Conservation (phyloP, 2,797 vertebrate species). For the Artibeus jamaicensis region DNA sequence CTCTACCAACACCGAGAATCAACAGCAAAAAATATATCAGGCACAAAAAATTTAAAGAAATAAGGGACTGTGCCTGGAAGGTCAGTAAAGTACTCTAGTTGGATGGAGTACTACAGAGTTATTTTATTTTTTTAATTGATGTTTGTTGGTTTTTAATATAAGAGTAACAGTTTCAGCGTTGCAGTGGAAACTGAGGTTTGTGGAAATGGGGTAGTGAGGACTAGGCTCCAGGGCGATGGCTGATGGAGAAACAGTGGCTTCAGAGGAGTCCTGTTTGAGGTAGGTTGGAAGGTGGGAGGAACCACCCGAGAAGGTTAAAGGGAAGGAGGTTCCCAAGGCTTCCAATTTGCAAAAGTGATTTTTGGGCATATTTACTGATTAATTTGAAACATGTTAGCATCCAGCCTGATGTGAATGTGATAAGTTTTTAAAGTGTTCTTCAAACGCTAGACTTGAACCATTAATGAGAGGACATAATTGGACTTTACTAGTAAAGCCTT, state of each 20-base stretch:
- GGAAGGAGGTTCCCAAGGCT: background rate
- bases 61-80: background rate
- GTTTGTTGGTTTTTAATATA: background rate
- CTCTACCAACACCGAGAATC: background rate
- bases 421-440: conserved; percentile 58
- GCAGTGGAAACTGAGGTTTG: background rate
- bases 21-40: background rate
- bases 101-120: background rate
- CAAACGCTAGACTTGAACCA: conserved; percentile 51
- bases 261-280: background rate
- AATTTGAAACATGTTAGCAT: conserved; percentile 34
- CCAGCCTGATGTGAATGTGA: conserved; percentile 12
- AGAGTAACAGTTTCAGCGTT: background rate
- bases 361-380: conserved; percentile 50
- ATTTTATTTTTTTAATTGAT: background rate
- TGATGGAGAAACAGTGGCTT: background rate
- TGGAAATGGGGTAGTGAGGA: background rate
- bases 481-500: conserved; percentile 10
- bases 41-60: background rate
- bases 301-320: background rate
- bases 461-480: conserved; percentile 59
- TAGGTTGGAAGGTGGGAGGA: background rate
- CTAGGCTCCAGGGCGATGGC: background rate
- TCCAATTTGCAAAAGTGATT: conserved; percentile 34
- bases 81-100: background rate